These are phyloP conservation scores for Heterotilapia buettikoferi DNA, from an alignment of 2,113 vertebrate genomes.

Conservation along the genomic window DNA sequence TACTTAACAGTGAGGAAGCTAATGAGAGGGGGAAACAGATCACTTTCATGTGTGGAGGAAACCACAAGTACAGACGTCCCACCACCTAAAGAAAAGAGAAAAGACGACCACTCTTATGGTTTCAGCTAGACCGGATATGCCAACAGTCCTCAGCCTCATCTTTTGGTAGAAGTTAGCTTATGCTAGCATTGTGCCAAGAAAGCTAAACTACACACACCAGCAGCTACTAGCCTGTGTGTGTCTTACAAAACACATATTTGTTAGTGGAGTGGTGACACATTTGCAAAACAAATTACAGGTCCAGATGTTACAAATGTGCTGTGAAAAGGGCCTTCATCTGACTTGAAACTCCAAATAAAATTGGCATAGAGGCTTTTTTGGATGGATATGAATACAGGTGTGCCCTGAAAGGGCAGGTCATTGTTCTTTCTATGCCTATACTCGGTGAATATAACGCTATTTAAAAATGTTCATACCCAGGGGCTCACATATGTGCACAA, in stretches of 20 bases:
- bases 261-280: not conserved
- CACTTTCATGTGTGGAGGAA: not conserved
- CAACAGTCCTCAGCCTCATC: not conserved
- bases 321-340: not conserved
- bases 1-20: not conserved
- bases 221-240: not conserved
- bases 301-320: not conserved
- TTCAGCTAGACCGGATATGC: not conserved
- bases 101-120: not conserved
- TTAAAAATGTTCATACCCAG: not conserved
- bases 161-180: not conserved
- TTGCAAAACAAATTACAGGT: not conserved
- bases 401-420: not conserved
- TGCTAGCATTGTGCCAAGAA: not conserved
- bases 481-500: not conserved
- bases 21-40: not conserved
- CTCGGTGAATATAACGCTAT: fast-evolving
- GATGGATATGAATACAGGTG: not conserved
- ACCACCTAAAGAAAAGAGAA: not conserved
- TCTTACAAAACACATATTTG: not conserved
- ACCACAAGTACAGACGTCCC: not conserved
- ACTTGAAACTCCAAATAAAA: not conserved
- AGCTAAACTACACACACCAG: not conserved
- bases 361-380: not conserved
- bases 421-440: not conserved